Percentiles rank a stretch among this genome's conserved stretches.
Evolutionary conservation across 2,113 vertebrate genomes (phyloP).

Genomic region (Arvicanthis niloticus): DNA sequence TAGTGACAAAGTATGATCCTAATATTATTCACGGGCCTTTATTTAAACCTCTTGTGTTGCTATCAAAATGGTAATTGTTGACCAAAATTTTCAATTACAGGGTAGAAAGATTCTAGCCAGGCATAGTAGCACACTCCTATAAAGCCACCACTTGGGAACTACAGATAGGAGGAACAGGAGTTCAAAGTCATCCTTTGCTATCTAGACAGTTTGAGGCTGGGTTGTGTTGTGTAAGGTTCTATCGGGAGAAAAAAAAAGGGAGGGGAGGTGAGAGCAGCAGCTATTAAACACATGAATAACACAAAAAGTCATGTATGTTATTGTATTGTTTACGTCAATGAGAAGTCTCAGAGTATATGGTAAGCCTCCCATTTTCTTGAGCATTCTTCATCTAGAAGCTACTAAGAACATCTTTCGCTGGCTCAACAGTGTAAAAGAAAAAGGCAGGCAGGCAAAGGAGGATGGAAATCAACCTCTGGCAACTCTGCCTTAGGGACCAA

Average conservation of each 20-base stretch:
- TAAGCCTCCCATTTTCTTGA: not conserved
- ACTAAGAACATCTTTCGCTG: not conserved
- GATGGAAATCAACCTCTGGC: not conserved
- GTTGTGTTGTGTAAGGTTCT: not conserved
- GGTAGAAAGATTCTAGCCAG: not conserved
- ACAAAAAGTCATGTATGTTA: not conserved
- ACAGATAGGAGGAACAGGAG: not conserved
- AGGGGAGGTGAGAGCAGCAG: not conserved
- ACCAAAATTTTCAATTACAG: slow-evolving; percentile 11
- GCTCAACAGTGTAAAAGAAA: not conserved
- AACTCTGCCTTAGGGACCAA: not conserved
- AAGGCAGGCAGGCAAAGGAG: not conserved
- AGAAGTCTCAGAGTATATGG: not conserved
- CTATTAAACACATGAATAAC: not conserved
- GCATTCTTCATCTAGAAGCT: not conserved
- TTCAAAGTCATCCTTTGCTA: not conserved
- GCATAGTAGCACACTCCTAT: not conserved
- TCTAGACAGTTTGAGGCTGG: not conserved
- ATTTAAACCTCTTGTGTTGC: not conserved
- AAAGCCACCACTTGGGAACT: not conserved
- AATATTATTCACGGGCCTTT: not conserved
- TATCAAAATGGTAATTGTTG: not conserved
- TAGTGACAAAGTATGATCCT: not conserved
- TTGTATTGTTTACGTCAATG: not conserved
- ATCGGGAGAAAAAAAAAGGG: not conserved